phyloP scores from a whole-genome alignment of 2,113 vertebrate genomes.

The Dipodomys merriami region DNA sequence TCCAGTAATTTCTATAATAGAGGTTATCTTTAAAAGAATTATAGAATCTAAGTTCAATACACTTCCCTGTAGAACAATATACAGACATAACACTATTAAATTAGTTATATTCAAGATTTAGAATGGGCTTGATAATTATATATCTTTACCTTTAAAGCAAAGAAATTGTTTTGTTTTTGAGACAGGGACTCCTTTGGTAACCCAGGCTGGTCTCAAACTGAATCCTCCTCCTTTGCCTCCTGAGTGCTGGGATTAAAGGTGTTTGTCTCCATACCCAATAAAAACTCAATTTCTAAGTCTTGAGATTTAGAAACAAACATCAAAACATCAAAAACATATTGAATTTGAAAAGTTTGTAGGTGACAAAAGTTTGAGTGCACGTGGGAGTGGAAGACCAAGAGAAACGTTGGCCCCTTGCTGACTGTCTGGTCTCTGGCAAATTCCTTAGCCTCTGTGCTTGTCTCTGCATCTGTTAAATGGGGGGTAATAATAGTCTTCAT shows the following conservation, averaged over 20 bases:
- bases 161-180: neutral
- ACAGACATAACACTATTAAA: slow-evolving; percentile 30
- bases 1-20: slow-evolving; percentile 36
- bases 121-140: slow-evolving; percentile 9
- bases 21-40: slow-evolving; percentile 69
- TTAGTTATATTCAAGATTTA: slow-evolving; percentile 56
- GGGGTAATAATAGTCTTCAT: neutral
- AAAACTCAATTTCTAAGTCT: slow-evolving; percentile 25
- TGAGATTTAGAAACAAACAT: neutral
- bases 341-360: neutral
- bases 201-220: neutral
- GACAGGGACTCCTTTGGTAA: neutral
- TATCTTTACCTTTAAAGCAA: slow-evolving; percentile 58
- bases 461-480: slow-evolving; percentile 47
- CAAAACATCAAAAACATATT: neutral
- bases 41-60: slow-evolving; percentile 57
- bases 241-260: neutral
- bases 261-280: neutral
- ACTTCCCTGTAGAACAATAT: slow-evolving; percentile 35
- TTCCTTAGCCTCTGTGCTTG: slow-evolving; percentile 29
- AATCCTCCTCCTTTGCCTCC: neutral
- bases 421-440: neutral
- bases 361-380: neutral
- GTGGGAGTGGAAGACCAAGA: neutral
- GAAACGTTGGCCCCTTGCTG: neutral